These are phyloP conservation scores for Seira sanloemensis DNA, from an alignment of 2,888 invertebrate genomes.

Conservation along the genomic window DNA sequence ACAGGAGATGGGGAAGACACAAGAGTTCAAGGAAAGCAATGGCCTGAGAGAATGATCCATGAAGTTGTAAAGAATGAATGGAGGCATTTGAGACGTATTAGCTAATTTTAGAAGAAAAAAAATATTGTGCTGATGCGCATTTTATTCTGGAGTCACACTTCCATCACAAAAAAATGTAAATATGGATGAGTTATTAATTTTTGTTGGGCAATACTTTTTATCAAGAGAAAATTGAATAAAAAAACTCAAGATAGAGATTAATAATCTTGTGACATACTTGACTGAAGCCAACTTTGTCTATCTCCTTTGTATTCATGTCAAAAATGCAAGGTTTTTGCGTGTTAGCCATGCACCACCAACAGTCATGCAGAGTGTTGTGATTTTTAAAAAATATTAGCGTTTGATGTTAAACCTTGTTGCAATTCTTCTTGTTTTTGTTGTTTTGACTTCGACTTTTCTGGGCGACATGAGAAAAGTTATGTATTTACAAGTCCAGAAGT, in stretches of 20 bases:
- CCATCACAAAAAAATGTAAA: background rate
- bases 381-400: background rate
- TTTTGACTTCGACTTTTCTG: conserved; percentile 10
- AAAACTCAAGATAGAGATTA: conserved; percentile 15
- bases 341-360: background rate
- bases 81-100: background rate
- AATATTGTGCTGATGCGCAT: conserved; percentile 17
- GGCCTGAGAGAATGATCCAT: background rate
- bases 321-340: conserved; percentile 29
- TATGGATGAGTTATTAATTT: background rate
- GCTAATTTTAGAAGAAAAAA: background rate
- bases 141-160: conserved; percentile 8
- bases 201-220: conserved; percentile 9
- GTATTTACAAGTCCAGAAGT: background rate
- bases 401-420: conserved; percentile 6
- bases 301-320: conserved; percentile 23
- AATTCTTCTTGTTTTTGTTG: background rate
- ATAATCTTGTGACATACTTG: too few relatives aligned
- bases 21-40: conserved; percentile 36
- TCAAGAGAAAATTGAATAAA: conserved; percentile 1
- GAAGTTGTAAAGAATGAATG: background rate
- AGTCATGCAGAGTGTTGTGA: background rate
- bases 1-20: background rate
- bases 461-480: background rate
- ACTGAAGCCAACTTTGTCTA: too few relatives aligned